Evolutionary conservation across 1,140 invertebrate genomes (phyloP).

Genomic region (Drosophila suzukii): DNA sequence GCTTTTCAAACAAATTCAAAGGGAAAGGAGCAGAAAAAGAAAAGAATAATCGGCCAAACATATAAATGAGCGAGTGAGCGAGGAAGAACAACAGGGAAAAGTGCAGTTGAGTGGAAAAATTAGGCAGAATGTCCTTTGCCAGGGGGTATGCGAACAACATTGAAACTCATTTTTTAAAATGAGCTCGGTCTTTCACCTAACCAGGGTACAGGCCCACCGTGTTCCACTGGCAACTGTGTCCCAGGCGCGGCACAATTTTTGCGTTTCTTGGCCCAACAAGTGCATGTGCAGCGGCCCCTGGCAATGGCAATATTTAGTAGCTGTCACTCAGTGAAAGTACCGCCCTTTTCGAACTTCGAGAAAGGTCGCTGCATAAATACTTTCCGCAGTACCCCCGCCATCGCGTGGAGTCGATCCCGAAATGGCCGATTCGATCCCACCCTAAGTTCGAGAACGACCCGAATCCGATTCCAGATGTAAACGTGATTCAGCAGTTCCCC

Average conservation of each 20-base stretch:
- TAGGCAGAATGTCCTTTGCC: conserved; percentile 71
- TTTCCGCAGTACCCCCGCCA: conserved; percentile 25
- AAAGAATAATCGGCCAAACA: conserved; percentile 53
- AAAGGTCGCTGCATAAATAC: neutral
- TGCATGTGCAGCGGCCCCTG: neutral
- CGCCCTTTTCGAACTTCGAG: too few relatives aligned
- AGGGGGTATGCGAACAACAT: conserved; percentile 30
- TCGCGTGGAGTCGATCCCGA: neutral
- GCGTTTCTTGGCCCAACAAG: neutral
- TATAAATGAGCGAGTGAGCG: conserved; percentile 61
- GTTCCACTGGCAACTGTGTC: neutral
- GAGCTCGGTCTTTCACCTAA: conserved; percentile 32
- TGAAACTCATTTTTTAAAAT: conserved; percentile 58
- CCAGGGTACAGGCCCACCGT: neutral
- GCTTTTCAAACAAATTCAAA: conserved; percentile 73
- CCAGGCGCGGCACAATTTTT: neutral
- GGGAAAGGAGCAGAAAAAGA: conserved; percentile 20
- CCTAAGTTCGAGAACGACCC: conserved; percentile 8
- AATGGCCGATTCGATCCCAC: conserved; percentile 28
- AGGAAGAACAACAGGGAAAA: conserved; percentile 55
- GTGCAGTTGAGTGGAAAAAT: conserved; percentile 81
- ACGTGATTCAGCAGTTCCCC: conserved; percentile 49
- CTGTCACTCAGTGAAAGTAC: neutral
- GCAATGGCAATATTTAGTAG: neutral
- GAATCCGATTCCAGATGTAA: conserved; percentile 19